Conservation (phyloP, 2,888 invertebrate species). For the Pyrocoelia pectoralis region DNA sequence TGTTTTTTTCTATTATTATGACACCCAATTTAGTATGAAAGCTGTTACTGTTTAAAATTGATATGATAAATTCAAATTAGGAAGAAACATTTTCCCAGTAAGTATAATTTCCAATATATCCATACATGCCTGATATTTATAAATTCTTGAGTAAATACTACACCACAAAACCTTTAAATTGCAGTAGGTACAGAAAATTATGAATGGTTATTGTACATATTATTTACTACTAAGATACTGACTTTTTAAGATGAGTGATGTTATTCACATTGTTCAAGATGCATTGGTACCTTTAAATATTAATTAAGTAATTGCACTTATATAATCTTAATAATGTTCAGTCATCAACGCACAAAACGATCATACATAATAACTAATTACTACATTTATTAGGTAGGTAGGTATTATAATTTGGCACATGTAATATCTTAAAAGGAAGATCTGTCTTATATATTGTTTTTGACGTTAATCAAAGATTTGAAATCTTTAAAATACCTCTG, state of each 20-base stretch:
- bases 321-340: conserved; percentile 30
- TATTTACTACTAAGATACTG: conserved; percentile 16
- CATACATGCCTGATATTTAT: no score
- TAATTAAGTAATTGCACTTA: conserved; percentile 45
- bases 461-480: background rate
- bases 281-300: conserved; percentile 39
- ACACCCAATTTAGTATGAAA: no score
- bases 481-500: background rate
- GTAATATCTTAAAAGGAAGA: background rate
- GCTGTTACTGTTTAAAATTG: no score
- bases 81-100: no score
- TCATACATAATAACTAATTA: conserved; percentile 24
- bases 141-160: no score
- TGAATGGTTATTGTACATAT: conserved; percentile 10
- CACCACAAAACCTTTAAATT: no score
- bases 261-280: conserved; percentile 25
- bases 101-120: background rate
- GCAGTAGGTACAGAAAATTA: background rate
- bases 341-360: conserved; percentile 15
- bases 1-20: no score
- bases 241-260: conserved; percentile 15
- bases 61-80: no score
- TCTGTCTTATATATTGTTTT: conserved; percentile 6
- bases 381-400: conserved; percentile 31
- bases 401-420: conserved; percentile 30